Base-by-base conservation (phyloP, 2,888 invertebrate species). In the Eupithecia abbreviata region DNA sequence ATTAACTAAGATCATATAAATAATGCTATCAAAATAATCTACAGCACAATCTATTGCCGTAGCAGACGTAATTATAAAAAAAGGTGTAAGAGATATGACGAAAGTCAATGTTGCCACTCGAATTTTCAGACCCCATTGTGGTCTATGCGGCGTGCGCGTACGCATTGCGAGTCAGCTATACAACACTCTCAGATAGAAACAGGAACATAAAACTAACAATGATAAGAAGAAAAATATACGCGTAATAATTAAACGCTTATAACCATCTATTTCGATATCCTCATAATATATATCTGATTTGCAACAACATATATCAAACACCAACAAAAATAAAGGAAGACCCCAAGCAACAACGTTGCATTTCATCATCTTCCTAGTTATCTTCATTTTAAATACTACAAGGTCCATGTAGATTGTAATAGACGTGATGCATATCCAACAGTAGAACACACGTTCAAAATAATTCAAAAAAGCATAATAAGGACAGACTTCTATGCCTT, bases 41-140 rank as follows among this genome's bases (percentile, higher is more conserved):
- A 30, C 30, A 30, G 30, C 30, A 30, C 1, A 30, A 30, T 30
- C 30, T 30, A 30, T 30, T 30, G 30, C 30, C 30, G 30, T 30
- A 30, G 30, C 13, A 51, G 12, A 47, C 4, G 47, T 3, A 7
- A 47, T 47, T 3, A 47, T 47, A 1, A 47, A 47, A 47, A 47
- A 0, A 12, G 47, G 47, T 47, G 12, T 12, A 12, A 47, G 12
- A 10, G 47, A 47, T 47, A 47, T 47, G 47, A 47, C 12, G 47
- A 47, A 47, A 10, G 43, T 43, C 49, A 42, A 42, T 47, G 49
- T 42, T 18, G 47, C 72, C 65, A 72, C 62, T 65, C 47, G 65
- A 18, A 47, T 62, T 72, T 65, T 47, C 47, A 72, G 41, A 47
- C 47, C 47, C 47, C 12, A 47, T 47, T 47, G 47, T 10, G 47